Evolutionary conservation across 2,888 invertebrate species (phyloP), one percentile per base, ranked within the genome.

Genomic region (Petrophora chlorosata): DNA sequence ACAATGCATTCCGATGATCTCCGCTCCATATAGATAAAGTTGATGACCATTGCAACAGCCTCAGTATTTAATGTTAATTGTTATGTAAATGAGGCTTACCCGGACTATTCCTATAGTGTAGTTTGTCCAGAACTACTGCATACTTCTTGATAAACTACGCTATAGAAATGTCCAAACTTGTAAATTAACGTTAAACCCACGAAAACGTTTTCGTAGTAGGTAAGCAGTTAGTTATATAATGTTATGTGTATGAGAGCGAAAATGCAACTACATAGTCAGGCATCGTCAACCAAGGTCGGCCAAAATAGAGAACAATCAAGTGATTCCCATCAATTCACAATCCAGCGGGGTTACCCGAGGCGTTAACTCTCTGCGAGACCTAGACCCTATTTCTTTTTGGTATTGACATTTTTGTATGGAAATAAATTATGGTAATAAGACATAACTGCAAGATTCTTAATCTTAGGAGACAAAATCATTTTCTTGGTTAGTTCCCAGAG

Each of bases 1-100:
- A 56, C 45, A 53, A 48, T 53, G 36, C 42, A 45, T 43, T 44
- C 42, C 42, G 44, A 53, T 59, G 51, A 47, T 53, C 41, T 51
- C 41, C 41, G 55, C 29, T 48, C 53, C 29, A 59, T 39, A 36
- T 53, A 59, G 52, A 61, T 61, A 53, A 51, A 38, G 30, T 28
- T 38, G 38, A 41, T 40, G 30, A 33, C 26, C 22, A 47, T 55
- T 53, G 43, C 48, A 48, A 34, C 40, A 40, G n/a, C 12, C 14
- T 40, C 34, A 43, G 43, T 32, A 19, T 34, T 15, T 35, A 39
- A 46, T 40, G 25, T 25, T 25, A 33, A 53, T 47, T 32, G 32
- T 38, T 25, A 36, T 44, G 43, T 22, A 15, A 16, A 17, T 39
- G 8, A 13, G 34, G 14, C n/a, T 35, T n/a, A 30, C 12, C 5